These are phyloP conservation scores for Bostrychus sinensis DNA, from an alignment of 2,113 vertebrate genomes.

Conservation along the genomic window DNA sequence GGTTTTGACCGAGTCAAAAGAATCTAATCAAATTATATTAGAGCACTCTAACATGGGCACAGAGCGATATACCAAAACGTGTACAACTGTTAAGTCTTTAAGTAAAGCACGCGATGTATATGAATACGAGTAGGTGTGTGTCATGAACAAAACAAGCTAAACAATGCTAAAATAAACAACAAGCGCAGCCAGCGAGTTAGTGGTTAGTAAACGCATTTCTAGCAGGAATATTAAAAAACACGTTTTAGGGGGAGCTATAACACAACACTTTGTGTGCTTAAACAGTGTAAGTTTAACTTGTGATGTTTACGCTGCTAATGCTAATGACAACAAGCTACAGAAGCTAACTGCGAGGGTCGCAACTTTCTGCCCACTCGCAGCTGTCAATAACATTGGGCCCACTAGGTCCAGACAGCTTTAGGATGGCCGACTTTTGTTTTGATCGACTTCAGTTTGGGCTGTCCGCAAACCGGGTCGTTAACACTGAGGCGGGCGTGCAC, in stretches of 20 bases:
- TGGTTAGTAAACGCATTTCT: background rate
- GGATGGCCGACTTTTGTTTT: conserved; percentile 17
- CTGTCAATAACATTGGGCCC: conserved; percentile 66
- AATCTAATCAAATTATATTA: too few species aligned
- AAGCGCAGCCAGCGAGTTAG: background rate
- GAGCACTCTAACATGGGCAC: too few species aligned
- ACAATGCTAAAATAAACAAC: background rate
- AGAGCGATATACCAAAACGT: too few species aligned
- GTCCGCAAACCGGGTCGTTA: too few species aligned
- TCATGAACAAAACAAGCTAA: too few species aligned
- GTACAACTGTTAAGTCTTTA: too few species aligned
- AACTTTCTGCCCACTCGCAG: conserved; percentile 59
- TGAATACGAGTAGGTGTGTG: too few species aligned
- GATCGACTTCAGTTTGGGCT: background rate
- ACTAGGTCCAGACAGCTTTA: conserved; percentile 21
- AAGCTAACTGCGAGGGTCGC: conserved; percentile 27
- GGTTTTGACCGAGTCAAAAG: too few species aligned
- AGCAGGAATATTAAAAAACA: background rate
- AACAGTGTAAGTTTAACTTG: background rate
- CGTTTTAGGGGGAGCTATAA: background rate
- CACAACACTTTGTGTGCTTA: background rate
- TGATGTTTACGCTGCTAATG: conserved; percentile 13
- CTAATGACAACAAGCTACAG: conserved; percentile 28
- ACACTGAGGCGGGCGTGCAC: background rate
- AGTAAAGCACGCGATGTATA: too few species aligned